Evolutionary conservation across 2,888 invertebrate species (phyloP), one percentile per base, ranked within the genome.

Genomic region (Phalangium opilio): DNA sequence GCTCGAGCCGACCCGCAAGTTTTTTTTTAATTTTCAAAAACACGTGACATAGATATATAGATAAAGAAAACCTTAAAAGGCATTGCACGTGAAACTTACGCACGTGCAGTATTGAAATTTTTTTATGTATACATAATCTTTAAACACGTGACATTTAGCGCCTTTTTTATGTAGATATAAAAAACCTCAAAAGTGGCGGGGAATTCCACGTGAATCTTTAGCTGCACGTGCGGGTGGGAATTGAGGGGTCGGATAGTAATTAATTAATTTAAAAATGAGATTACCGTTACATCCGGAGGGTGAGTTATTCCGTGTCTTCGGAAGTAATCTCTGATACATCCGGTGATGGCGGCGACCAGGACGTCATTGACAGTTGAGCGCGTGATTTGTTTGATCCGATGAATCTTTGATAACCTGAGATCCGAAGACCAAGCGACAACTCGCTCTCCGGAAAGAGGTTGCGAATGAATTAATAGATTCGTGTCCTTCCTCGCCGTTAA

Each of bases 341-440:
- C 73, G 2, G 73, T 68, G 8, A 70, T 62, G 2, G 71, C 70
- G 0, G 73, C 67, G 54, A 74, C 61, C 33, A 74, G 63, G 7
- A 74, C 70, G 57, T 73, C 73, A 55, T 72, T 73, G 40, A 73
- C 61, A 2, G 70, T 68, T 45, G 70, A 70, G 33, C 73, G 59
- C 44, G 73, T 73, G 32, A 74, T 72, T 58, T 73, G 71, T 55
- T 72, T 72, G 44, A 74, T 67, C 43, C 72, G 60, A 21, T 60
- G 57, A 40, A 69, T 63, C 50, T 67, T 64, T n/a, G 54, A 49
- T 38, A 64, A 62, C 21, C 67, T 63, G 52, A 70, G 66, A 12
- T 67, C 67, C 11, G 70, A 67, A 2, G 72, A 70, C 71, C 72
- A 72, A n/a, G 66, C 62, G 33, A 68, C 65, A 1, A 61, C 61